These are phyloP conservation scores for Drosophila burlai DNA, from an alignment of 1,140 invertebrate species.

Conservation along the genomic window DNA sequence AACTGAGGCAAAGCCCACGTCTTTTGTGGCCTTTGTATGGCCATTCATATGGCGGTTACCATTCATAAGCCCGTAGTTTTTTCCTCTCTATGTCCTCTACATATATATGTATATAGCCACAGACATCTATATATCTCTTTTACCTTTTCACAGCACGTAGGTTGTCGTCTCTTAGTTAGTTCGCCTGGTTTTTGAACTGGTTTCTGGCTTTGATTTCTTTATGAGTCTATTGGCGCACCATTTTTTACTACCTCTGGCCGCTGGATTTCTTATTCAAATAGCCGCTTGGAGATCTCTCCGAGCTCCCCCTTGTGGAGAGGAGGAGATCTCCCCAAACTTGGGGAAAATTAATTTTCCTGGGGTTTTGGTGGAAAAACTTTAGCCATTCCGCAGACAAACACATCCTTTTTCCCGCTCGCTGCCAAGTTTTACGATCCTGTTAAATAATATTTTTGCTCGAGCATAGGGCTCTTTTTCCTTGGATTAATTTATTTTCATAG, in stretches of 20 bases:
- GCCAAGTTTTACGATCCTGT: slow-evolving; percentile 63
- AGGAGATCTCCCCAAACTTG: slow-evolving; percentile 34
- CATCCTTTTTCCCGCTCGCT: background rate
- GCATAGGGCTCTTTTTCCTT: slow-evolving; percentile 55
- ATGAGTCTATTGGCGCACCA: slow-evolving; percentile 62
- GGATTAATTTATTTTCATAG: slow-evolving; percentile 75
- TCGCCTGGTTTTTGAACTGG: slow-evolving; percentile 61
- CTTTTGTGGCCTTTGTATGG: slow-evolving; percentile 64
- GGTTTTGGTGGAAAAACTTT: slow-evolving; percentile 46
- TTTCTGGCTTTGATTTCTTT: slow-evolving; percentile 75
- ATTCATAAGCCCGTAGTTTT: slow-evolving; percentile 80
- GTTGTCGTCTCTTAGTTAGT: slow-evolving; percentile 70
- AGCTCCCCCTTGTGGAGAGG: slow-evolving; percentile 1
- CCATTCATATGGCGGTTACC: slow-evolving; percentile 75
- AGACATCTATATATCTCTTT: slow-evolving; percentile 30
- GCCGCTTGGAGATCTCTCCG: slow-evolving; percentile 14
- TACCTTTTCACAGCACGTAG: slow-evolving; percentile 68
- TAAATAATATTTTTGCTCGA: slow-evolving; percentile 66
- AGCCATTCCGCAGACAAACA: slow-evolving; percentile 58
- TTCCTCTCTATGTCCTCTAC: slow-evolving; percentile 20
- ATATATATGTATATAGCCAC: background rate
- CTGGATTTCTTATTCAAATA: slow-evolving; percentile 65
- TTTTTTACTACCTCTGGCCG: slow-evolving; percentile 42
- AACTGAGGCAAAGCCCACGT: slow-evolving; percentile 61
- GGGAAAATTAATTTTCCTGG: slow-evolving; percentile 46